Evolutionary conservation across 2,888 invertebrate species (phyloP).

Genomic region (Merodon equestris): DNA sequence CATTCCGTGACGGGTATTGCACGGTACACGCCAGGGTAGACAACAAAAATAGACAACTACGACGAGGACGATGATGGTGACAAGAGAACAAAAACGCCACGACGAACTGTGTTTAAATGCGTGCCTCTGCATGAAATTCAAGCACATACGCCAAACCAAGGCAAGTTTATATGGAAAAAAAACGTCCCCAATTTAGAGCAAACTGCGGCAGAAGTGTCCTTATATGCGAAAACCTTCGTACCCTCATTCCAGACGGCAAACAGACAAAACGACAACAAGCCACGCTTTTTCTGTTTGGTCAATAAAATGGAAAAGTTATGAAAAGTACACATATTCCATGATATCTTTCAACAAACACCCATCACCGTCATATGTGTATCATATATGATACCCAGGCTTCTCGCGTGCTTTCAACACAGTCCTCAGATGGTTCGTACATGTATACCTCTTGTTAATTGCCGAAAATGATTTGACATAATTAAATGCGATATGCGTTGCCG

Average conservation of each 20-base stretch:
- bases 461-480: slow-evolving; percentile 54
- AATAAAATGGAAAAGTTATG: slow-evolving; percentile 65
- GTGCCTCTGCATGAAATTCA: slow-evolving; percentile 48
- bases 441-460: slow-evolving; percentile 63
- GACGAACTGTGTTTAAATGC: slow-evolving; percentile 51
- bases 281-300: slow-evolving; percentile 57
- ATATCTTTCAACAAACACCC: neutral
- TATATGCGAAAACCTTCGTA: slow-evolving; percentile 29
- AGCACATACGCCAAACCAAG: slow-evolving; percentile 14
- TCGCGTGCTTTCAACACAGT: slow-evolving; percentile 44
- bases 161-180: neutral
- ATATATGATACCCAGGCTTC: neutral
- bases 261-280: slow-evolving; percentile 1
- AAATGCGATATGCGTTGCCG: slow-evolving; percentile 27
- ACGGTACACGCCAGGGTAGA: slow-evolving; percentile 59
- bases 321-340: slow-evolving; percentile 22
- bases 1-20: slow-evolving; percentile 69
- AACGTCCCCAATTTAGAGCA: slow-evolving; percentile 16
- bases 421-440: slow-evolving; percentile 34
- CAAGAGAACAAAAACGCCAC: too few relatives aligned
- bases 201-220: slow-evolving; percentile 50
- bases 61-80: slow-evolving; percentile 12
- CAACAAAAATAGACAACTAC: slow-evolving; percentile 41
- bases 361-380: too few relatives aligned
- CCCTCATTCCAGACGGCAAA: neutral